Evolutionary conservation across 2,113 vertebrate genomes (phyloP).

Genomic region (Columba janthina): DNA sequence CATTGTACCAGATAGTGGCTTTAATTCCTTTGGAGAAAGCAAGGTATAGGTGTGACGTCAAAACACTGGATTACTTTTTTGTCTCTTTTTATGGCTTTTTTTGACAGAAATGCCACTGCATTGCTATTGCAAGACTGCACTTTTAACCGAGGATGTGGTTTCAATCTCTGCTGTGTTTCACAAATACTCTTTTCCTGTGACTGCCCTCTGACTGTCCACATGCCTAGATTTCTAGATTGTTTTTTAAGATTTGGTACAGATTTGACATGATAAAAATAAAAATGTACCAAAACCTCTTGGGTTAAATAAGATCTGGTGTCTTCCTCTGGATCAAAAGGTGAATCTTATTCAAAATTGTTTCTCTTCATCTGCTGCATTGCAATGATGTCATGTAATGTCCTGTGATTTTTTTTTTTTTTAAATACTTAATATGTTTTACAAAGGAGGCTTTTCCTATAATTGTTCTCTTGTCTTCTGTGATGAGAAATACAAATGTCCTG

Average conservation of each 20-base stretch:
- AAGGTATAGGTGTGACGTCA: background rate
- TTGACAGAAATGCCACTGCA: background rate
- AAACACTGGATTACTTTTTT: background rate
- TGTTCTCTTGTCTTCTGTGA: slow-evolving; percentile 24
- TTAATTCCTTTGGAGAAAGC: background rate
- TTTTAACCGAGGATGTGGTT: background rate
- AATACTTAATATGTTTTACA: background rate
- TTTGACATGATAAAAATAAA: background rate
- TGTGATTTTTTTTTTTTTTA: background rate
- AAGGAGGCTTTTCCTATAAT: slow-evolving; percentile 40
- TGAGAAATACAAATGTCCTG: slow-evolving; percentile 11
- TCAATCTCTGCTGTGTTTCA: fast-evolving
- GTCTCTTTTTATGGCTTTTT: background rate
- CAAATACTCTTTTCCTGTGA: background rate
- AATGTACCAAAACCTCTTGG: background rate
- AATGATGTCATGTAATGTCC: background rate
- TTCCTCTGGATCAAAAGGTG: background rate
- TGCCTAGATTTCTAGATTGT: background rate
- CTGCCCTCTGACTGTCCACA: background rate
- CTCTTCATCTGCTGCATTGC: background rate
- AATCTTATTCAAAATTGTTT: background rate
- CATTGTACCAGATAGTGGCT: background rate
- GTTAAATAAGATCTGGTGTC: background rate
- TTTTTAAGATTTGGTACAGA: background rate
- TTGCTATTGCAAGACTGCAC: background rate